phyloP scores from a whole-genome alignment of 2,888 invertebrate genomes.

The Ophioninae sp. region DNA sequence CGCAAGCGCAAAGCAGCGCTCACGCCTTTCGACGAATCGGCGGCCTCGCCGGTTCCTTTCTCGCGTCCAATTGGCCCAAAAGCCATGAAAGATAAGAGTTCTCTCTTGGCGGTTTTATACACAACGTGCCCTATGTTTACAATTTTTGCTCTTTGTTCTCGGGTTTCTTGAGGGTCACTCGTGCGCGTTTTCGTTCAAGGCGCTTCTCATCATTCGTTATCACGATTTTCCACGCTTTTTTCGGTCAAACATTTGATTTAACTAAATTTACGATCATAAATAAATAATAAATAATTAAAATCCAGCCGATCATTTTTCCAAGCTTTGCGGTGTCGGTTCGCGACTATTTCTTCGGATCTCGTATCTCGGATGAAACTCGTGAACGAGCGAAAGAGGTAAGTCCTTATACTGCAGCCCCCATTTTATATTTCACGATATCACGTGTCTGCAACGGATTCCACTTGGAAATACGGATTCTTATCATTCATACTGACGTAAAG shows the following conservation, averaged over 20 bases:
- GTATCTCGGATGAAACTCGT: neutral
- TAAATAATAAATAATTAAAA: neutral
- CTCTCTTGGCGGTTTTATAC: slow-evolving; percentile 9
- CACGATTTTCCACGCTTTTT: neutral
- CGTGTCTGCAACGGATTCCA: neutral
- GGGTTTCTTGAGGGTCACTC: neutral
- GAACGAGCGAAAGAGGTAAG: slow-evolving; percentile 4
- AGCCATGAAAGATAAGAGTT: neutral
- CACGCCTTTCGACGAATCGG: neutral
- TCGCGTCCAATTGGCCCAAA: neutral
- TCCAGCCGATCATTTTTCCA: neutral
- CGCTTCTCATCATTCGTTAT: neutral
- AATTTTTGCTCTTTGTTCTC: slow-evolving; percentile 20
- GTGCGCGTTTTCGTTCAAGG: neutral
- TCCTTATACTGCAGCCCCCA: neutral
- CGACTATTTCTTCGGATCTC: neutral
- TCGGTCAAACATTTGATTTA: neutral
- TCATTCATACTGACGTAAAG: neutral
- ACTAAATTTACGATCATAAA: too few species aligned
- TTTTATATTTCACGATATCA: neutral
- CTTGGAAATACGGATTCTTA: neutral
- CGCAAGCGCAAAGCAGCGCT: neutral
- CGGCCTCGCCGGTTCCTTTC: neutral
- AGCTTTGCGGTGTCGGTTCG: neutral
- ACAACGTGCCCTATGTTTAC: slow-evolving; percentile 13